Base-by-base conservation (phyloP, 2,888 invertebrate species). In the Tetragonisca angustula region DNA sequence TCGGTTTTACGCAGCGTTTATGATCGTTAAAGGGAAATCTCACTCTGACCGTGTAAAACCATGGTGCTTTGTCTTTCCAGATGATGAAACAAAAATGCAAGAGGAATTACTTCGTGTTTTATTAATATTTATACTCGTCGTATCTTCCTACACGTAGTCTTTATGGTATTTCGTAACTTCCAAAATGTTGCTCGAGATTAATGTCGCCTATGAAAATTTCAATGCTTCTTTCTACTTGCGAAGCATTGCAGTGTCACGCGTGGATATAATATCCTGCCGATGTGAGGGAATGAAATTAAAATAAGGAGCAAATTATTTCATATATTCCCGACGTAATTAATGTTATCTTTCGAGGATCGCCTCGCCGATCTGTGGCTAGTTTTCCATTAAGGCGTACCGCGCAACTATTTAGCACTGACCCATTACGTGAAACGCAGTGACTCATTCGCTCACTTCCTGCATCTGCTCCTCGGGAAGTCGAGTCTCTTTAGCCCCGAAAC, bases 21-120 rank as follows among this genome's bases (percentile, higher is more conserved):
- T 78, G 81, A 76, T 83, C 56, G 4, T 1, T 69, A 62, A 71
- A n/a, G 56, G 61, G 79, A 87, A 84, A 83, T 88, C 85, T 73
- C 75, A 59, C 36, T 64, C 87, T 76, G 78, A 87, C 88, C 90
- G 91, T 92, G 92, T 90, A 92, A 93, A 92, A 92, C 91, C 88
- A n/a, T n/a, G n/a, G 88, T 84, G 75, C 19, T 50, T n/a, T 2
- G 56, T n/a, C 24, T n/a, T 5, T n/a, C n/a, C 50, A 75, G 61
- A 21, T 61, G 65, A 19, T n/a, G 61, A 59, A 80, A 67, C 82
- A 62, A 71, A 36, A 2, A n/a, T n/a, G 15, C 15, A n/a, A 59
- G 5, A 15, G 13, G n/a, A n/a, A 15, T 59, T n/a, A 59, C 15
- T 15, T 59, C 2, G n/a, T 15, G 43, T 43, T 43, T 43, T 43